phyloP scores from a whole-genome alignment of 2,113 vertebrate genomes.

The Pachycephala philippinensis region DNA sequence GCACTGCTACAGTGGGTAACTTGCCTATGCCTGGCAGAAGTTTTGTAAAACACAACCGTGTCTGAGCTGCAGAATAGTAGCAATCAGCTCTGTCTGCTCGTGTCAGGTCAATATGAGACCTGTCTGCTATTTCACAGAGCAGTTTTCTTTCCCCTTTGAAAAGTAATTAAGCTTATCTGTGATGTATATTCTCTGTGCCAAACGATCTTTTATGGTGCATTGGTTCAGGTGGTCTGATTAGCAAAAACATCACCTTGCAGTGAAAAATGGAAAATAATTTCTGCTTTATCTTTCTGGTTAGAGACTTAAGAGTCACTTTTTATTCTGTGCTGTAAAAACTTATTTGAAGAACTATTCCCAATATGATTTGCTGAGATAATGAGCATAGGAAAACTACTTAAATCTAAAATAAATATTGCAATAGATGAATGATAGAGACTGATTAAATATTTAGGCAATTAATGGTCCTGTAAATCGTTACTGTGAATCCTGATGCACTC shows the following conservation, averaged over 20 bases:
- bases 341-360: not conserved
- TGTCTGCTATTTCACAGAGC: not conserved
- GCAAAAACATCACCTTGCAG: not conserved
- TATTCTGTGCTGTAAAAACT: not conserved
- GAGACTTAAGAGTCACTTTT: not conserved
- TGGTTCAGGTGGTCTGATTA: not conserved
- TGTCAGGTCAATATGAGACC: not conserved
- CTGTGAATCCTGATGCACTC: constrained; percentile 26
- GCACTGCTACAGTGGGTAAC: not conserved
- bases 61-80: not conserved
- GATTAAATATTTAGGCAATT: constrained; percentile 53
- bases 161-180: constrained; percentile 3
- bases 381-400: constrained; percentile 17
- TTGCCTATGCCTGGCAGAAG: not conserved
- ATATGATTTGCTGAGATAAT: constrained; percentile 7
- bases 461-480: constrained; percentile 20
- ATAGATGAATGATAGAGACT: constrained; percentile 17
- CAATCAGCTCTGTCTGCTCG: not conserved
- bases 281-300: not conserved
- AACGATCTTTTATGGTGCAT: not conserved
- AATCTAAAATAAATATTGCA: constrained; percentile 47
- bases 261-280: constrained; percentile 10
- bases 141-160: not conserved
- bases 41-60: not conserved
- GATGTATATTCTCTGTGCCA: not conserved